A percentile compares a stretch with the other conserved stretches of the same genome.
These are phyloP conservation scores for Lasioglossum villosulum DNA, from an alignment of 2,888 invertebrate genomes.

Conservation along the genomic window DNA sequence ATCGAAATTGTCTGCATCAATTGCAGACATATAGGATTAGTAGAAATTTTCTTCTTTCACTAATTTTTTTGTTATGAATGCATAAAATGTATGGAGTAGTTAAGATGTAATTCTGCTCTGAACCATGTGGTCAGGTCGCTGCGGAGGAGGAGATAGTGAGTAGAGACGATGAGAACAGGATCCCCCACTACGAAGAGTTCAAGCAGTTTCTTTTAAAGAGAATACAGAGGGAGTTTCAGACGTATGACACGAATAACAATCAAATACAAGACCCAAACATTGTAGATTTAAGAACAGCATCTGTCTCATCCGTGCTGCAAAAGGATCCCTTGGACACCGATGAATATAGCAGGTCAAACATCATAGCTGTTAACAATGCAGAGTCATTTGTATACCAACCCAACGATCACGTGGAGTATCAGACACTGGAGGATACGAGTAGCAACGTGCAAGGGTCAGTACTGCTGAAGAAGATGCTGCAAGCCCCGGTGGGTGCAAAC, in stretches of 20 bases:
- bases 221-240: slow-evolving; percentile 74
- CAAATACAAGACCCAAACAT: slow-evolving; percentile 65
- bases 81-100: not conserved
- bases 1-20: not conserved
- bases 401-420: slow-evolving; percentile 53
- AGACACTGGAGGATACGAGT: slow-evolving; percentile 57
- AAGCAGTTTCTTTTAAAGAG: slow-evolving; percentile 75
- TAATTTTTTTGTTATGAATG: not conserved
- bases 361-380: slow-evolving; percentile 50
- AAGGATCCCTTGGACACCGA: slow-evolving; percentile 42
- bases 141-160: slow-evolving; percentile 79
- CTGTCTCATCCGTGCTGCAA: slow-evolving; percentile 56
- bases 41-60: too few relatives aligned
- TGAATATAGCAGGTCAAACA: slow-evolving; percentile 48
- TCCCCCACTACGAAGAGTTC: slow-evolving; percentile 77
- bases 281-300: slow-evolving; percentile 74
- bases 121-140: slow-evolving; percentile 70
- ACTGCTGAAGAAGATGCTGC: slow-evolving; percentile 80
- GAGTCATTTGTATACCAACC: slow-evolving; percentile 54
- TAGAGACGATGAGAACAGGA: slow-evolving; percentile 73
- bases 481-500: slow-evolving; percentile 81
- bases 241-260: slow-evolving; percentile 74
- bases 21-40: too few relatives aligned
- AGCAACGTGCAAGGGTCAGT: slow-evolving; percentile 68
- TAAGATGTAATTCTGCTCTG: not conserved